Base-by-base conservation (phyloP, 2,113 vertebrate genomes). In the Boleophthalmus pectinirostris region DNA sequence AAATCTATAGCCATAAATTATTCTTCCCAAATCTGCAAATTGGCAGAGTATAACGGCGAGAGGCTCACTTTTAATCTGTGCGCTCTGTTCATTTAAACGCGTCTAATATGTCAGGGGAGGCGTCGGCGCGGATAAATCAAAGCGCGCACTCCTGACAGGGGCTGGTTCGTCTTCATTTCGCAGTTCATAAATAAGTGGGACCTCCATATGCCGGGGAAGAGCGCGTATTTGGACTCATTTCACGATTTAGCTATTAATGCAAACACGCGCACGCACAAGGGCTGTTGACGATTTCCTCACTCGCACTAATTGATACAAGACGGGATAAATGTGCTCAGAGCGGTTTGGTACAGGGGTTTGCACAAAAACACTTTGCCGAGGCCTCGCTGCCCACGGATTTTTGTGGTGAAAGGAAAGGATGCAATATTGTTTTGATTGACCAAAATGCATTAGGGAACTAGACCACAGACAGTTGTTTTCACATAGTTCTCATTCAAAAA, bases 31-130 rank as follows among this genome's bases (percentile, higher is more conserved):
- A 64, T 82, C 67, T 74, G 58, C 66, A 73, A 82, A 91, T 90
- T 75, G 86, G 81, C 72, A 51, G 68, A 56, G 72, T 69, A 81
- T 43, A 8, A 78, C 25, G 18, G 60, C 69, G 70, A 87, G 81
- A 74, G 79, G 88, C 81, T 85, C 78, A 78, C 69, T 78, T 61
- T 81, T 69, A 86, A 73, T 82, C 64, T 1, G 58, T 68, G 78
- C 73, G 81, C 85, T 90, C 78, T 80, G 74, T 86, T 86, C 84
- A 89, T 82, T 87, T 85, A 88, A 87, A 82, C 80, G 67, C 66
- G 77, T 75, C 73, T 82, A 85, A 85, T 87, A 85, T 81, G 66
- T 87, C 85, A 75, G 23, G 76, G 72, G 79, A 87, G 79, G 70
- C 24, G 72, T 83, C 82, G 79, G 43, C 29, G 60, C 77, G 85